These are phyloP conservation scores for Leucoraja erinaceus DNA, from an alignment of 2,113 vertebrate species.

Conservation along the genomic window DNA sequence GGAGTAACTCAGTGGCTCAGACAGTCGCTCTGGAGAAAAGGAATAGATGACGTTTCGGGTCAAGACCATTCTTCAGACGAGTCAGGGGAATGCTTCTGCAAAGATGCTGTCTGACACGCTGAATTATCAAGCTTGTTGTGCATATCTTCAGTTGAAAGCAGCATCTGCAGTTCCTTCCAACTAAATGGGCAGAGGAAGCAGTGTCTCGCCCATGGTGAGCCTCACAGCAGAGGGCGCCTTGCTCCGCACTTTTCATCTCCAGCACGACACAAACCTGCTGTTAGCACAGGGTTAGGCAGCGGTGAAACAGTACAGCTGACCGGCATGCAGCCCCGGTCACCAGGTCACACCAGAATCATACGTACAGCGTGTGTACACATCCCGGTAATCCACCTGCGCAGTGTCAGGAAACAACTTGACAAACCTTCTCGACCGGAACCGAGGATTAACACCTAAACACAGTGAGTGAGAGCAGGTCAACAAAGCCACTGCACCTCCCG, in stretches of 20 bases:
- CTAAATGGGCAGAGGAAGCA: neutral
- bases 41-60: no score
- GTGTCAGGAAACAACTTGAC: conserved; percentile 88
- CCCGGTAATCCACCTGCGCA: conserved; percentile 85
- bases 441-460: conserved; percentile 83
- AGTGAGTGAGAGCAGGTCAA: conserved; percentile 44
- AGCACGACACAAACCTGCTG: neutral
- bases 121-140: no score
- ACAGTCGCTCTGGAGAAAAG: no score
- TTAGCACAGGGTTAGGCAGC: neutral
- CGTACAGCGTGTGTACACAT: conserved; percentile 86
- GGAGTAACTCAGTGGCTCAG: no score
- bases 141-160: no score
- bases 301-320: neutral
- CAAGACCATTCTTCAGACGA: no score
- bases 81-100: no score
- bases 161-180: no score
- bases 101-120: no score
- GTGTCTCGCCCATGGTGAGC: no score
- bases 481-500: neutral
- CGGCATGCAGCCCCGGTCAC: neutral
- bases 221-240: neutral
- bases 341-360: conserved; percentile 46
- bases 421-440: conserved; percentile 85
- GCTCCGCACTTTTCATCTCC: neutral